Base-by-base conservation (phyloP, 2,888 invertebrate genomes). In the Epiblema foenella region DNA sequence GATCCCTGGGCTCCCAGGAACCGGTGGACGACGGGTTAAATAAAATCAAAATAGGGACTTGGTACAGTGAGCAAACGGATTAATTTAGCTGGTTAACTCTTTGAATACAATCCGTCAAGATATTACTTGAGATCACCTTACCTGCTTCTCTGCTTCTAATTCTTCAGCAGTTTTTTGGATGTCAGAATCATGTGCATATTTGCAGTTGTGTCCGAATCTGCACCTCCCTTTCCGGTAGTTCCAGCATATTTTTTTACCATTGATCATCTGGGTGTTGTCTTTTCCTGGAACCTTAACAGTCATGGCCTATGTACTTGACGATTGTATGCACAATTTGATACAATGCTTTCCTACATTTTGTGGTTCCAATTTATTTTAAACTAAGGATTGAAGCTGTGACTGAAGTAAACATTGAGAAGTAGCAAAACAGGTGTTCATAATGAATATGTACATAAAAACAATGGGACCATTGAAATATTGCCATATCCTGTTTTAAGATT, bases 201-300 rank as follows among this genome's bases (percentile, higher is more conserved):
- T 97, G 86, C 98, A 98, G 81, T 97, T 98, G 83, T 97, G 97
- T 0, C 98, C 98, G 89, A 98, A 98, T 64, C 97, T 94, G 85
- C 98, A 98, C 39, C 96, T 95, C 0, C 98, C 98, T 85, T 98
- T 98, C 49, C 97, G 94, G 85, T 98, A 98, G 89, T 98, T 98
- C 97, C 98, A 98, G 88, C 98, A 98, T 74, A 98, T 96, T 85
- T 97, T 97, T 81, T 96, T 97, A 0, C 97, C 98, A 84, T 98
- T 98, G 78, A 97, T 97, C 89, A 95, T 95, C 79, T 95, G 95
- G n/a, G 95, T 95, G 82, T 96, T 95, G 76, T 95, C 95, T 85
- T 95, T 95, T 75, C 92, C 95, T 94, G 85, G 94, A 95, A 78
- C 96, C 94, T 94, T 93, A 78, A 89, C 91, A 93, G 90, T 93